These are phyloP conservation scores for Sturnus vulgaris DNA, from an alignment of 2,113 vertebrate genomes.

Conservation along the genomic window DNA sequence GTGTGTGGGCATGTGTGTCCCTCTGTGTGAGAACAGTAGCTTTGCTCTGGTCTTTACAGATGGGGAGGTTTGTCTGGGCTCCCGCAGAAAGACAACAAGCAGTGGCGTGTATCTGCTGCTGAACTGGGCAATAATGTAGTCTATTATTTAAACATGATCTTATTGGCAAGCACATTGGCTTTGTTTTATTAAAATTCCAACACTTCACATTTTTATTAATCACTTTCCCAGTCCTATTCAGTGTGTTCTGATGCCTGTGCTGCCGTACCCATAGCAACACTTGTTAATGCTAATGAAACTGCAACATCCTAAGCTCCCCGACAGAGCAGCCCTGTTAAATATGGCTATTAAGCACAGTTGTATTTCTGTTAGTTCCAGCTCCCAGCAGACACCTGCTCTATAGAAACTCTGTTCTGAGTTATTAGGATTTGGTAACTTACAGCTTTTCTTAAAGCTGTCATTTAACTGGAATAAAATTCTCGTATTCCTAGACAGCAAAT, in stretches of 20 bases:
- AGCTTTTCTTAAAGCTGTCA: slow-evolving; percentile 44
- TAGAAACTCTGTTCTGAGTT: slow-evolving; percentile 34
- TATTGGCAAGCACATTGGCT: neutral
- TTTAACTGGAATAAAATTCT: slow-evolving; percentile 6
- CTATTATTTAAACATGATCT: slow-evolving; percentile 32
- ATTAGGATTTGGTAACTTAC: slow-evolving; percentile 26
- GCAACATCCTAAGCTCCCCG: slow-evolving; percentile 70
- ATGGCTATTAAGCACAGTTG: slow-evolving; percentile 68
- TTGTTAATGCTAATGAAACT: slow-evolving; percentile 78
- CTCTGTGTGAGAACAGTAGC: neutral
- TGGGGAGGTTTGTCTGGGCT: neutral
- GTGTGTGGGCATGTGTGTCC: neutral
- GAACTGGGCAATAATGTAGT: neutral
- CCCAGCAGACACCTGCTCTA: slow-evolving; percentile 53
- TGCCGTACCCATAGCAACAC: slow-evolving; percentile 79
- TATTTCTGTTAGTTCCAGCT: slow-evolving; percentile 66
- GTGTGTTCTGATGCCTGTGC: slow-evolving; percentile 61
- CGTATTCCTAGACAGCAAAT: neutral
- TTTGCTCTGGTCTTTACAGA: neutral
- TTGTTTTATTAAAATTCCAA: slow-evolving; percentile 60
- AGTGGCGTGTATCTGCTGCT: neutral
- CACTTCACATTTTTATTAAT: slow-evolving; percentile 59
- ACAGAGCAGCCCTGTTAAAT: slow-evolving; percentile 74
- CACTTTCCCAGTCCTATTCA: slow-evolving; percentile 56
- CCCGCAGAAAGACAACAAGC: neutral